A percentile compares a stretch with the other conserved stretches of the same genome.
Conservation (phyloP, 2,888 invertebrate genomes). For the Periphyllus acericola region DNA sequence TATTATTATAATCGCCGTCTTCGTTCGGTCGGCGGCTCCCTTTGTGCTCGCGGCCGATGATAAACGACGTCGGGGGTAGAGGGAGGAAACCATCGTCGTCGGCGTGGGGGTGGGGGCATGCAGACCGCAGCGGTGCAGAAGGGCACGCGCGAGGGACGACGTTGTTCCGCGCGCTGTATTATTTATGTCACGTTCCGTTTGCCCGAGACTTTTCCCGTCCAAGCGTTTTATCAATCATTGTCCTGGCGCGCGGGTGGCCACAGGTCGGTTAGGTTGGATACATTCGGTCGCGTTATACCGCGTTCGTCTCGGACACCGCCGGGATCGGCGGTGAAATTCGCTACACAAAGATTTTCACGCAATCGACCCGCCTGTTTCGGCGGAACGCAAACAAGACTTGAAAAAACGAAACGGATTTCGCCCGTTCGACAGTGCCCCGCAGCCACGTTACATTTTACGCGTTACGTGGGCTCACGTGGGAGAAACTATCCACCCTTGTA, state of each 20-base stretch:
- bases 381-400: too few relatives aligned
- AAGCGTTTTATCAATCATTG: conserved; percentile 37
- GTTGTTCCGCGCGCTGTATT: conserved; percentile 1
- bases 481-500: too few relatives aligned
- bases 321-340: too few relatives aligned
- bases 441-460: too few relatives aligned
- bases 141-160: not conserved
- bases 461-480: too few relatives aligned
- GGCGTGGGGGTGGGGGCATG: not conserved
- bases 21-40: not conserved
- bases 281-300: too few relatives aligned
- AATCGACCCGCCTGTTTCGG: too few relatives aligned
- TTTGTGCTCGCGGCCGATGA: not conserved
- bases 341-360: too few relatives aligned
- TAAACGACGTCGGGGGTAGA: not conserved
- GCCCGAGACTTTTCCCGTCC: not conserved
- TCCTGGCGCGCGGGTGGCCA: not conserved
- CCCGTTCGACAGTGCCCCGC: too few relatives aligned
- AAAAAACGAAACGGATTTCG: too few relatives aligned
- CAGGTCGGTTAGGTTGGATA: too few relatives aligned
- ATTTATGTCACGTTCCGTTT: conserved; percentile 54
- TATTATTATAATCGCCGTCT: not conserved
- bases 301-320: too few relatives aligned
- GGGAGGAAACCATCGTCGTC: not conserved
- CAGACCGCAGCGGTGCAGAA: not conserved